A percentile compares a stretch with the other conserved stretches of the same genome.
Evolutionary conservation across 2,797 vertebrate species (phyloP).

Genomic region (Cyprinodon diabolis): DNA sequence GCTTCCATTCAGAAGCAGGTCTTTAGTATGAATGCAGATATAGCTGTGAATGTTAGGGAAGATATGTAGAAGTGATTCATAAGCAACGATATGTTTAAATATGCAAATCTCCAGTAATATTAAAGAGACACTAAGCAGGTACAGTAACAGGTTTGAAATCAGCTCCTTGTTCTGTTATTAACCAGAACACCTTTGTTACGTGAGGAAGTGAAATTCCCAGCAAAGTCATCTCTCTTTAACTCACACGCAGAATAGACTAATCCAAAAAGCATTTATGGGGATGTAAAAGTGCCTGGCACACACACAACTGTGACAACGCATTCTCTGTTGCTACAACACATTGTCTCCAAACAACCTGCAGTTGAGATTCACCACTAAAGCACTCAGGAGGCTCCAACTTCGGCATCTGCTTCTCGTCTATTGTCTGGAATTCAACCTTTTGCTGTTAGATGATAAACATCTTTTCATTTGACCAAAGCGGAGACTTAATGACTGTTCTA

Average conservation of each 20-base stretch:
- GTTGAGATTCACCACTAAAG: constrained; percentile 52
- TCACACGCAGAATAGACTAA: constrained; percentile 8
- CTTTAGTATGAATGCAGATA: constrained; percentile 48
- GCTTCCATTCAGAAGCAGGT: constrained; percentile 38
- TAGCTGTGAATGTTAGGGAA: constrained; percentile 32
- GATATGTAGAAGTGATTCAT: constrained; percentile 10
- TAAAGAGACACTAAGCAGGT: constrained; percentile 14
- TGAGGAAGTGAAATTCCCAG: constrained; percentile 34
- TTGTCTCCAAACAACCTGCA: constrained; percentile 57
- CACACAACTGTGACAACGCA: constrained; percentile 21
- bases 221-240: constrained; percentile 19
- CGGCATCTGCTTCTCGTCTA: constrained; percentile 70
- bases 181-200: constrained; percentile 20
- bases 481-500: constrained; percentile 24
- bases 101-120: constrained; percentile 20
- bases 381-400: constrained; percentile 35
- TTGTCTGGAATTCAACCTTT: constrained; percentile 44
- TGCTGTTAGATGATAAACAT: constrained; percentile 51
- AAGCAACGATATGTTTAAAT: constrained; percentile 17
- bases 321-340: constrained; percentile 60
- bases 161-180: constrained; percentile 21
- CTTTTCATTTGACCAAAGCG: constrained; percentile 30
- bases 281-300: constrained; percentile 17
- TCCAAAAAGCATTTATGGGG: constrained; percentile 18
- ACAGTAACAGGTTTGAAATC: constrained; percentile 24